Conservation (phyloP, 2,888 invertebrate species). For the Lumbricus terrestris region DNA sequence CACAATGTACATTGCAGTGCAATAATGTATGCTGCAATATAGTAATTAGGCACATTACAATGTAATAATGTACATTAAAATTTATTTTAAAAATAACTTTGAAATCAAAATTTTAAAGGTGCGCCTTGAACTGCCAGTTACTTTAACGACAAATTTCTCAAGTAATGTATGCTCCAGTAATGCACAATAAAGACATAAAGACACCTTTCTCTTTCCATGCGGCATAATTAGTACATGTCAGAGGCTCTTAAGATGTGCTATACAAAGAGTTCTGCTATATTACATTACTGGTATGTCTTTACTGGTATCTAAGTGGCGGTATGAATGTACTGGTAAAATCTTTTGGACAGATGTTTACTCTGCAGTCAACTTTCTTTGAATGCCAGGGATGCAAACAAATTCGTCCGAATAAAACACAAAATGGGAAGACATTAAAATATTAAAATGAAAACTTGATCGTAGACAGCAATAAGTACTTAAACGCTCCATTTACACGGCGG, state of each 20-base stretch:
- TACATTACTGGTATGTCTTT: too few species aligned
- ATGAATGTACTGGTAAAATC: background rate
- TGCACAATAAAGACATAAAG: too few species aligned
- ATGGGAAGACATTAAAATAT: background rate
- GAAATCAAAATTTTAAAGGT: background rate
- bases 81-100: too few species aligned
- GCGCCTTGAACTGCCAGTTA: background rate
- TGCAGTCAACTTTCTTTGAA: background rate
- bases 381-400: background rate
- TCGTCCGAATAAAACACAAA: background rate
- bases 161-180: background rate
- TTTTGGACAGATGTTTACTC: background rate
- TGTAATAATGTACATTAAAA: too few species aligned
- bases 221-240: too few species aligned
- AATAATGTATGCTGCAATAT: too few species aligned
- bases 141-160: background rate
- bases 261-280: too few species aligned
- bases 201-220: too few species aligned
- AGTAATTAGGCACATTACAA: too few species aligned
- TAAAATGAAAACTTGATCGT: background rate
- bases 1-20: background rate
- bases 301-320: background rate
- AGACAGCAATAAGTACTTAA: too few species aligned
- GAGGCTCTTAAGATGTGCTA: too few species aligned
- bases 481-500: background rate